phyloP scores from a whole-genome alignment of 2,888 invertebrate species.

The Pedicia rivosa region DNA sequence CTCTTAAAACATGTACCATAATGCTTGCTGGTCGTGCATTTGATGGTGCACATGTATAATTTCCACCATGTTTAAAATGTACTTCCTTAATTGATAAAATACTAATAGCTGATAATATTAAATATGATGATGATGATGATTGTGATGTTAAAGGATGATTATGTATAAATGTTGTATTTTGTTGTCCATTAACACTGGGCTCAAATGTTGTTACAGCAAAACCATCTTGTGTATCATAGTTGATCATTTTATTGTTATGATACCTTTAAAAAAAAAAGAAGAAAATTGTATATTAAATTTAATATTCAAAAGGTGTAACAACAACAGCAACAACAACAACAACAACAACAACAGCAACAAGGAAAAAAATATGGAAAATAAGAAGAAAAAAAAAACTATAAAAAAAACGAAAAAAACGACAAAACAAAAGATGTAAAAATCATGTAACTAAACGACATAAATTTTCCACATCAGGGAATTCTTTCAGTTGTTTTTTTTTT shows the following conservation, averaged over 20 bases:
- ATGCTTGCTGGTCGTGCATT: constrained; percentile 61
- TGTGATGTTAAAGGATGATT: constrained; percentile 13
- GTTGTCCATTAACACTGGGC: no score
- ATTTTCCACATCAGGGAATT: no score
- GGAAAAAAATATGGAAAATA: no score
- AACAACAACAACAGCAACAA: no score
- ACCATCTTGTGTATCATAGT: constrained; percentile 62
- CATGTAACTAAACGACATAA: no score
- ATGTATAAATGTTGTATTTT: constrained; percentile 15
- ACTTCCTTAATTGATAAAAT: constrained; percentile 51
- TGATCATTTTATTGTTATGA: constrained; percentile 71
- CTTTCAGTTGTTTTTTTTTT: no score
- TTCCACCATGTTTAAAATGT: constrained; percentile 49
- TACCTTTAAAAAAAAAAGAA: constrained; percentile 36
- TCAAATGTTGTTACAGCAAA: constrained; percentile 24
- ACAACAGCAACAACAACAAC: no score
- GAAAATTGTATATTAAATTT: no score
- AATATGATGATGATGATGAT: constrained; percentile 9
- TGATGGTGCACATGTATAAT: constrained; percentile 66
- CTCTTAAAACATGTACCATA: constrained; percentile 53
- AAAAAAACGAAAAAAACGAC: no score
- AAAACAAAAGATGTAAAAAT: no score
- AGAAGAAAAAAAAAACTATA: no score
- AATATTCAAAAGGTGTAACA: no score
- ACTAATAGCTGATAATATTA: constrained; percentile 27